A percentile compares a stretch with the other conserved stretches of the same genome.
phyloP scores from a whole-genome alignment of 1,140 invertebrate species.

The Piezodorus guildinii region DNA sequence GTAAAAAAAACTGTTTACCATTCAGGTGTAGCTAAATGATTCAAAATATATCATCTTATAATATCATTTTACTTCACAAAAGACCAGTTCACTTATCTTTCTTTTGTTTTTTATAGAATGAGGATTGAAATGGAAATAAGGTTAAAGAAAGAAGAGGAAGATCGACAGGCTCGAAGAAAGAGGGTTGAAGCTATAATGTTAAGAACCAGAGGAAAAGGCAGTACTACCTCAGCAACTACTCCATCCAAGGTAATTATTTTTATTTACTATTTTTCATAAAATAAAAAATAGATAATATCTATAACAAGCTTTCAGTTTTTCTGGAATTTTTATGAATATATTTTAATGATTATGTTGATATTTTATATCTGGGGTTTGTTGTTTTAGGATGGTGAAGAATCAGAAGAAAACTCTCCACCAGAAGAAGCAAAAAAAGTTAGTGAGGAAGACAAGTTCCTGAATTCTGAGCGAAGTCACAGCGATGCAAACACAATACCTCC shows the following conservation, averaged over 20 bases:
- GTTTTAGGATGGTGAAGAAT: slow-evolving; percentile 26
- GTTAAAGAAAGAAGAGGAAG: slow-evolving; percentile 66
- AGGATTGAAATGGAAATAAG: slow-evolving; percentile 60
- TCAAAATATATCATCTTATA: no score
- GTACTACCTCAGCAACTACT: slow-evolving; percentile 25
- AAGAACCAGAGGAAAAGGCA: slow-evolving; percentile 50
- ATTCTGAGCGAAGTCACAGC: slow-evolving; percentile 26
- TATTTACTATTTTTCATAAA: no score
- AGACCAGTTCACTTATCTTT: no score
- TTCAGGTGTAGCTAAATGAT: no score
- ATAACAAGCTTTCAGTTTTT: no score
- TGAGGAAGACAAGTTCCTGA: slow-evolving; percentile 24
- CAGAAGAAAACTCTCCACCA: slow-evolving; percentile 22
- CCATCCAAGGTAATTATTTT: slow-evolving; percentile 28
- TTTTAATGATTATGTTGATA: no score
- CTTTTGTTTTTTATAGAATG: slow-evolving; percentile 36
- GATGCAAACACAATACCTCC: slow-evolving; percentile 17
- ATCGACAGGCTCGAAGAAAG: slow-evolving; percentile 59
- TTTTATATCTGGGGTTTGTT: not conserved
- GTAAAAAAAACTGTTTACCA: no score
- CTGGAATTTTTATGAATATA: no score
- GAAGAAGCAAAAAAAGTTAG: slow-evolving; percentile 21
- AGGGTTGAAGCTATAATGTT: slow-evolving; percentile 75
- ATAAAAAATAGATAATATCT: no score
- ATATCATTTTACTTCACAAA: no score